Base-by-base conservation (phyloP, 2,888 invertebrate genomes). In the Cataglyphis altisquamis region DNA sequence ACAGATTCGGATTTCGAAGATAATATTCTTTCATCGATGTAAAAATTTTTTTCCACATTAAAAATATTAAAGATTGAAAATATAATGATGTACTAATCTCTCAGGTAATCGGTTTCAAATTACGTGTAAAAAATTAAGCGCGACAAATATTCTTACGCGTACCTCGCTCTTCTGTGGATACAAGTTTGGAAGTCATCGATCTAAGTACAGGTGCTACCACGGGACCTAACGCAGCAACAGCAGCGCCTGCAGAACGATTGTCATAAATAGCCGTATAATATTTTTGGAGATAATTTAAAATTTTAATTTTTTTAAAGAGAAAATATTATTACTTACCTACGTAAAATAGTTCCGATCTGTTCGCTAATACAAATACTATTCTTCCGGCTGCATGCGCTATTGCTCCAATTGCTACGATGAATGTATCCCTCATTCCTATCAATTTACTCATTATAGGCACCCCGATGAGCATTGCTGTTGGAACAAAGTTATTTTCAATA, bases 111-210 rank as follows among this genome's bases (percentile, higher is more conserved):
- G 9, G 21, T 63, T 63, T 63, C 1, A 25, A 66, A 39, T 5
- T 25, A 32, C 1, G 5, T n/a, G 12, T 52, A 55, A 75, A 52
- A 74, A 52, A 74, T n/a, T 70, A 39, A 12, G 1, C n/a, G n/a
- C 12, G 63, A 45, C 21, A 25, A 36, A 45, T 52, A 36, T 32
- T 29, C 3, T 48, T 12, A 8, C 41, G 9, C 93, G 5, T 48
- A 96, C 98, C 98, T 95, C 97, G 96, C 92, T 98, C 98, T 55
- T 96, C 95, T 0, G 96, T 94, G 0, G 97, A 96, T 41, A 98
- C 96, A 36, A 97, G 95, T 95, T 98, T 98, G 0, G 98, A 98
- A 0, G 97, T 96, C 96, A 98, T 97, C 0, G 98, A 97, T n/a
- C 98, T 96, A 83, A 98, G 96, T 82, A 97, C 96, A 0, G 98